Conservation (phyloP, 2,888 invertebrate genomes). For the Germaria angustata region DNA sequence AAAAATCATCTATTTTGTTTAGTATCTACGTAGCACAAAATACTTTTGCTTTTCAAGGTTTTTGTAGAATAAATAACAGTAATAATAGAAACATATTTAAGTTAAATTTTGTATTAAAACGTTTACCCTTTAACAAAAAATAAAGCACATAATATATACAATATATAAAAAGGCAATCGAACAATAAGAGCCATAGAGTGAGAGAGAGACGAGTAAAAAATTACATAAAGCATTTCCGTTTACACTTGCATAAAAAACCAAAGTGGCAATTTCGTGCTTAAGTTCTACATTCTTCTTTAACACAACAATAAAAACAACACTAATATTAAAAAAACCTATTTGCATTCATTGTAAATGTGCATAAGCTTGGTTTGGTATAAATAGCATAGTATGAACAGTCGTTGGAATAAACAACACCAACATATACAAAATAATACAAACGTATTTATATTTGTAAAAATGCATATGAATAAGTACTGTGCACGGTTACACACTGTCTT, state of each 20-base stretch:
- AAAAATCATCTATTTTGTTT: not conserved
- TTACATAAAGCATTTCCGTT: slow-evolving; percentile 62
- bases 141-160: slow-evolving; percentile 2
- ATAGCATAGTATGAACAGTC: slow-evolving; percentile 22
- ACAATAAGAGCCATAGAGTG: slow-evolving; percentile 20
- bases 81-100: slow-evolving; percentile 26
- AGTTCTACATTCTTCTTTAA: slow-evolving; percentile 57
- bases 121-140: slow-evolving; percentile 51
- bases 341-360: slow-evolving; percentile 64
- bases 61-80: not conserved
- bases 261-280: slow-evolving; percentile 66
- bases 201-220: slow-evolving; percentile 21
- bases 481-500: not conserved
- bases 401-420: slow-evolving; percentile 45
- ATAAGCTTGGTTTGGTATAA: slow-evolving; percentile 59
- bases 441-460: not conserved
- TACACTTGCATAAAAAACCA: slow-evolving; percentile 57
- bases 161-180: slow-evolving; percentile 40
- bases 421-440: slow-evolving; percentile 29
- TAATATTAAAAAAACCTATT: slow-evolving; percentile 36
- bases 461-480: not conserved
- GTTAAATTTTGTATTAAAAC: slow-evolving; percentile 63
- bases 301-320: slow-evolving; percentile 39
- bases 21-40: not conserved
- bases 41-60: not conserved